Evolutionary conservation across 2,797 vertebrate genomes (phyloP).

Genomic region (Danio tinwini): DNA sequence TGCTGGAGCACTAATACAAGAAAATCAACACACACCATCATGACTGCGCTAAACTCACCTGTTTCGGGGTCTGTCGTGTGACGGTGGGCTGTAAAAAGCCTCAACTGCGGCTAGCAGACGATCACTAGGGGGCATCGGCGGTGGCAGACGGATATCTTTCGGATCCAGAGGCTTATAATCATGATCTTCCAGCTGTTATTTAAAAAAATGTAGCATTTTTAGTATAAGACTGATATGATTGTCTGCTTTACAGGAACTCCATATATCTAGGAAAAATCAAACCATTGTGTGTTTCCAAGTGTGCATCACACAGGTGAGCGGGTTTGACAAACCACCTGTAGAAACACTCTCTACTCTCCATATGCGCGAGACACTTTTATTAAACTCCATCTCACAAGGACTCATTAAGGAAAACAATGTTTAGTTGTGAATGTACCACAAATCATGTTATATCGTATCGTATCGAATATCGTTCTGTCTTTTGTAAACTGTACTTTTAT

Average conservation of each 20-base stretch:
- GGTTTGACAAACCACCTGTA: no score
- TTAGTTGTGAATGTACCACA: no score
- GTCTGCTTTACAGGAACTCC: neutral
- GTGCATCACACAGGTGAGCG: no score
- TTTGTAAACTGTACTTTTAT: no score
- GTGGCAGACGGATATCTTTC: constrained; percentile 96
- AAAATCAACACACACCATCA: neutral
- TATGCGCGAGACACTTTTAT: no score
- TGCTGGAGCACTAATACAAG: neutral
- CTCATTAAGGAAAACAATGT: no score
- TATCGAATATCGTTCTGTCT: no score
- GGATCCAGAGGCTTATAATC: constrained; percentile 97
- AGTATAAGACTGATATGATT: constrained; percentile 16
- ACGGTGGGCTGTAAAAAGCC: constrained; percentile 98
- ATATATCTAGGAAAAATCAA: no score
- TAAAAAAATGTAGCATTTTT: neutral
- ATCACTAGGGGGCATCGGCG: constrained; percentile 98
- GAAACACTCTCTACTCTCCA: no score
- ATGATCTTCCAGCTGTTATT: constrained; percentile 89
- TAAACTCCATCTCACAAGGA: no score
- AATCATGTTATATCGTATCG: no score
- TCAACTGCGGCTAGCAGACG: constrained; percentile 95
- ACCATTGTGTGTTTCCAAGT: no score
- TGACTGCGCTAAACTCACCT: constrained; percentile 76
- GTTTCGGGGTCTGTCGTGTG: constrained; percentile 96